These are phyloP conservation scores for Psilanteris sp. DNA, from an alignment of 1,140 invertebrate species.

Conservation along the genomic window DNA sequence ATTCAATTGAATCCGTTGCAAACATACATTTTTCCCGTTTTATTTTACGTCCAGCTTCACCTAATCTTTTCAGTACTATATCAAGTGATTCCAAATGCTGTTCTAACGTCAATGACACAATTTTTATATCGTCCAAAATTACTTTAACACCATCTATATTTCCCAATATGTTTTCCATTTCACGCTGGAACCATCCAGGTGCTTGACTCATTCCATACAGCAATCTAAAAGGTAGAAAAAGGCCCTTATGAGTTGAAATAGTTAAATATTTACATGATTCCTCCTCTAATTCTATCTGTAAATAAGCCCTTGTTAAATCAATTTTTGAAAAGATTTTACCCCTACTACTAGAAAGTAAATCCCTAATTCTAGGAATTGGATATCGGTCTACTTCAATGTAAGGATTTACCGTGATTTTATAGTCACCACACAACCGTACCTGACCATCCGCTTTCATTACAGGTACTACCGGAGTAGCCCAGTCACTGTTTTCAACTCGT, in stretches of 20 bases:
- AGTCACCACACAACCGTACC: constrained; percentile 52
- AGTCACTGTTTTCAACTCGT: constrained; percentile 36
- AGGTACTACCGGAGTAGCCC: constrained; percentile 54
- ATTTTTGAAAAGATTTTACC: constrained; percentile 16
- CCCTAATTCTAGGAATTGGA: constrained; percentile 1
- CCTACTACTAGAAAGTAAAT: constrained; percentile 5
- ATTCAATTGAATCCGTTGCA: background rate
- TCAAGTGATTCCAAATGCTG: constrained; percentile 2
- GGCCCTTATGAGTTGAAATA: constrained; percentile 10
- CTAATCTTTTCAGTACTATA: background rate
- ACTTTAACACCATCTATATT: constrained; percentile 4
- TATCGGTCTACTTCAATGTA: constrained; percentile 3
- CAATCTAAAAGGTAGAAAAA: constrained; percentile 3
- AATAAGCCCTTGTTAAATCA: constrained; percentile 10
- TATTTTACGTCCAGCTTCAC: background rate
- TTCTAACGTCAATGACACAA: background rate
- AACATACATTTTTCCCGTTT: constrained; percentile 2
- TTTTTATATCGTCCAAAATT: constrained; percentile 16
- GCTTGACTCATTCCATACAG: constrained; percentile 9
- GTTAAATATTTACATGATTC: constrained; percentile 10
- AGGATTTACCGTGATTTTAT: constrained; percentile 30
- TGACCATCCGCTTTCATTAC: constrained; percentile 65
- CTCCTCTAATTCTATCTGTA: constrained; percentile 19
- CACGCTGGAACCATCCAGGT: constrained; percentile 14
- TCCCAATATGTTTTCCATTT: constrained; percentile 6